A percentile compares a stretch with the other conserved stretches of the same genome.
These are phyloP conservation scores for Onychorhynchus coronatus DNA, from an alignment of 2,113 vertebrate species.

Conservation along the genomic window DNA sequence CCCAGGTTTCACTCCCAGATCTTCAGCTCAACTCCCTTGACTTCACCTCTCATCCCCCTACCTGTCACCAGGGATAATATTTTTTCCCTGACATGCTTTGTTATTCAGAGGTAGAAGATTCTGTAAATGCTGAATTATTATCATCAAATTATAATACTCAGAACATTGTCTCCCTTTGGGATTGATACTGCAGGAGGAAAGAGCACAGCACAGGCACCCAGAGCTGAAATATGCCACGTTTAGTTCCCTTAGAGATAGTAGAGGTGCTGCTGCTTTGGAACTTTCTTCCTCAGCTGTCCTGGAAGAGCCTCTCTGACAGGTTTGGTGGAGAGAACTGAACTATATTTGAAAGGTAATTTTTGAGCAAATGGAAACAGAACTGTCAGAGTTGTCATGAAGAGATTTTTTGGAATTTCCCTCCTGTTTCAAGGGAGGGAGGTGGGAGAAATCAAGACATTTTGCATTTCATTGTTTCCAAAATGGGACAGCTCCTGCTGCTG, in stretches of 20 bases:
- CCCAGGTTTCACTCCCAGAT: background rate
- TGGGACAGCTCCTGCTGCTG: fast-evolving
- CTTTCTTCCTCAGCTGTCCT: slow-evolving; percentile 14
- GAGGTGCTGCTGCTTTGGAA: background rate
- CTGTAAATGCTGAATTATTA: slow-evolving; percentile 64
- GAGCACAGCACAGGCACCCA: background rate
- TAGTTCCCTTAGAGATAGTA: background rate
- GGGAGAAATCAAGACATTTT: background rate
- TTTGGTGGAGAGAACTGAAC: background rate
- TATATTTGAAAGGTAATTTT: slow-evolving; percentile 38
- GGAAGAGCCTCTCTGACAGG: slow-evolving; percentile 28
- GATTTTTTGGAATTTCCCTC: slow-evolving; percentile 36
- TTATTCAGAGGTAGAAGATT: slow-evolving; percentile 48
- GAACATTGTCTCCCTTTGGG: slow-evolving; percentile 55
- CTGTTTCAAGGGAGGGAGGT: background rate
- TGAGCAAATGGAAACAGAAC: slow-evolving; percentile 35
- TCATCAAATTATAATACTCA: slow-evolving; percentile 63
- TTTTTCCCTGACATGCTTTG: slow-evolving; percentile 50
- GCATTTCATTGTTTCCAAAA: background rate
- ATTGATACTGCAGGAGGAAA: slow-evolving; percentile 34
- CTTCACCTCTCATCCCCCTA: background rate
- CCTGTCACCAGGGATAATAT: background rate
- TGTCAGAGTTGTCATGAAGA: background rate
- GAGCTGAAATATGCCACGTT: background rate
- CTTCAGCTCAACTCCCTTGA: background rate